A percentile compares a stretch with the other conserved stretches of the same genome.
phyloP scores from a whole-genome alignment of 2,113 vertebrate genomes.

The Solea solea region DNA sequence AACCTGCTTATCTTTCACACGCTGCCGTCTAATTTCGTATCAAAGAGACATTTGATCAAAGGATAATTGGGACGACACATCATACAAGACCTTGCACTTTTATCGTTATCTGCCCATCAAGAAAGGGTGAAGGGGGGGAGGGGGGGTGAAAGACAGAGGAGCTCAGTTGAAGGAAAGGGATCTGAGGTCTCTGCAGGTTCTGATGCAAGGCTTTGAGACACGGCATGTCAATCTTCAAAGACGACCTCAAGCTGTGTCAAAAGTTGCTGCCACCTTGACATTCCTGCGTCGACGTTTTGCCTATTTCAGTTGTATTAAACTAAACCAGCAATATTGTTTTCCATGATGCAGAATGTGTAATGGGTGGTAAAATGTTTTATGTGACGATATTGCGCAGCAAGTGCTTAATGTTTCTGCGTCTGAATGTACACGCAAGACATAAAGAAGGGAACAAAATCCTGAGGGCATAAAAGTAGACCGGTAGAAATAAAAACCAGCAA shows the following conservation, averaged over 20 bases:
- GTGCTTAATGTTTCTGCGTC: neutral
- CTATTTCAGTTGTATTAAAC: neutral
- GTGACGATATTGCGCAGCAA: too few species aligned
- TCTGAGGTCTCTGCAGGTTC: conserved; percentile 19
- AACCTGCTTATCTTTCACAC: conserved; percentile 35
- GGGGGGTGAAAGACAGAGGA: neutral
- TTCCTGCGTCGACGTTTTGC: conserved; percentile 13
- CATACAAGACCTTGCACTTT: conserved; percentile 41
- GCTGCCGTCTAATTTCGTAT: conserved; percentile 30
- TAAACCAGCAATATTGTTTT: too few species aligned
- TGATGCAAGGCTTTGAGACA: conserved; percentile 35
- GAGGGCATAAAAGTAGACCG: conserved; percentile 6
- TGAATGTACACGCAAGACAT: neutral
- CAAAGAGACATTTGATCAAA: conserved; percentile 57
- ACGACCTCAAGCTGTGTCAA: conserved; percentile 11
- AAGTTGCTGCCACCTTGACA: conserved; percentile 18
- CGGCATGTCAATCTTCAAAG: conserved; percentile 20
- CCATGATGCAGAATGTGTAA: too few species aligned
- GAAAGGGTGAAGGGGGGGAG: neutral
- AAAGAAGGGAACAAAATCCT: conserved; percentile 10
- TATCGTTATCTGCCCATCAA: conserved; percentile 52
- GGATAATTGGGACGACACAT: conserved; percentile 50
- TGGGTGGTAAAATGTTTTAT: too few species aligned
- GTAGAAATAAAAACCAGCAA: conserved; percentile 28
- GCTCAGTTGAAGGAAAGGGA: conserved; percentile 32